Evolutionary conservation across 2,888 invertebrate genomes (phyloP), one percentile per base, ranked within the genome.

Genomic region (Lucinisca nassula): DNA sequence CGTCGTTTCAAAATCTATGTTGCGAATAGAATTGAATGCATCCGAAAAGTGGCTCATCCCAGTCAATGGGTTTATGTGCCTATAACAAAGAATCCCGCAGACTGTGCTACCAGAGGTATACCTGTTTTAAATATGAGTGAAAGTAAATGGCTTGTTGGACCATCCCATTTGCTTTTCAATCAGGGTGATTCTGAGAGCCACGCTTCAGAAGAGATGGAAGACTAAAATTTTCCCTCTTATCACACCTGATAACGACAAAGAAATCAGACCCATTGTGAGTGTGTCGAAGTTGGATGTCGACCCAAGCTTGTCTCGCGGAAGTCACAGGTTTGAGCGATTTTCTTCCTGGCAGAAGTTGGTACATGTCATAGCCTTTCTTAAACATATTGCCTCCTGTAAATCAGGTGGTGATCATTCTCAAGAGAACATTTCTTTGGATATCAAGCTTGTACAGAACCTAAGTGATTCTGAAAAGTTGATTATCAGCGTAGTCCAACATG

Each of bases 1-100:
- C 51, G 84, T 35, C 35, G 91, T 92, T 90, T 61, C 85, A 90
- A 72, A 78, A 49, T 67, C 0, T 90, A 91, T 61, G 90, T 91
- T 0, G 67, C 37, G 3, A 90, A 90, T 58, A 38, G 88, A 24
- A 82, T 90, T 4, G 38, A 27, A 14, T 70, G 58, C 6, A 89
- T 91, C 21, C 55, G 79, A 0, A 75, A 77, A n/a, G 24, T 14
- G 14, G 49, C 81, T n/a, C 35, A n/a, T 14, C 88, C 88, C n/a
- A n/a, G 79, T 10, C 86, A 90, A 55, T 90, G 89, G 89, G 51
- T 30, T 8, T 85, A 78, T 77, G 76, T 88, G 0, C 51, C 82
- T 0, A 82, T 89, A 6, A 37, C 74, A 6, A 14, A 49, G 14
- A 88, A 90, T 55, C 86, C 88, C 4, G 90, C 88, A 8, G 85